A percentile compares a stretch with the other conserved stretches of the same genome.
phyloP scores from a whole-genome alignment of 2,113 vertebrate genomes.

The Mionectes macconnelli region DNA sequence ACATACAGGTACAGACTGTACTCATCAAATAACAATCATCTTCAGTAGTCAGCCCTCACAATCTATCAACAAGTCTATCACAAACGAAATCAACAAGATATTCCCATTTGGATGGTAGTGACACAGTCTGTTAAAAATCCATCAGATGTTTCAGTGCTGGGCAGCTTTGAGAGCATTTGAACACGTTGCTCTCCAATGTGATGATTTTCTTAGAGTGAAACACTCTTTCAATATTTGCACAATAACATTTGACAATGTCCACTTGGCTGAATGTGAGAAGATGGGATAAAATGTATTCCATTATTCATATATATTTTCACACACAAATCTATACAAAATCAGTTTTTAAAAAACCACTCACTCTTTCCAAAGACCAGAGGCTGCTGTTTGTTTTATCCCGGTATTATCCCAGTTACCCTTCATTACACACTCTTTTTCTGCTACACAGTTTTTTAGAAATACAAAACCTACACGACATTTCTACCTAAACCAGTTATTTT shows the following conservation, averaged over 20 bases:
- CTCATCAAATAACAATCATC: not conserved
- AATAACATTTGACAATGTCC: not conserved
- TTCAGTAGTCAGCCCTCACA: not conserved
- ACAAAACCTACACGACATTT: not conserved
- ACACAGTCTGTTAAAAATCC: slow-evolving; percentile 25
- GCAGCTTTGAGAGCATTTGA: not conserved
- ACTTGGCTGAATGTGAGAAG: not conserved
- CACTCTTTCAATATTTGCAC: slow-evolving; percentile 15
- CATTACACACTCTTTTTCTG: not conserved
- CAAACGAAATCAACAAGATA: slow-evolving; percentile 44
- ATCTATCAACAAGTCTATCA: slow-evolving; percentile 35
- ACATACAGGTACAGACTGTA: not conserved
- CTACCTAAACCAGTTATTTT: not conserved
- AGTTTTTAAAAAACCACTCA: not conserved
- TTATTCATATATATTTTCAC: not conserved
- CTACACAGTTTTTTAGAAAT: not conserved
- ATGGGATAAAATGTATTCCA: not conserved
- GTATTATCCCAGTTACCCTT: not conserved
- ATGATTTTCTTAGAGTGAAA: not conserved
- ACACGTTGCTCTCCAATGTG: not conserved
- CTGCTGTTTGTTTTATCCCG: not conserved
- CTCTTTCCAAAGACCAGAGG: not conserved
- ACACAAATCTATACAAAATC: not conserved
- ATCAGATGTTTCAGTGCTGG: not conserved
- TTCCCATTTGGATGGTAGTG: slow-evolving; percentile 17